Evolutionary conservation across 2,888 invertebrate genomes (phyloP).

Genomic region (Acronicta psi): DNA sequence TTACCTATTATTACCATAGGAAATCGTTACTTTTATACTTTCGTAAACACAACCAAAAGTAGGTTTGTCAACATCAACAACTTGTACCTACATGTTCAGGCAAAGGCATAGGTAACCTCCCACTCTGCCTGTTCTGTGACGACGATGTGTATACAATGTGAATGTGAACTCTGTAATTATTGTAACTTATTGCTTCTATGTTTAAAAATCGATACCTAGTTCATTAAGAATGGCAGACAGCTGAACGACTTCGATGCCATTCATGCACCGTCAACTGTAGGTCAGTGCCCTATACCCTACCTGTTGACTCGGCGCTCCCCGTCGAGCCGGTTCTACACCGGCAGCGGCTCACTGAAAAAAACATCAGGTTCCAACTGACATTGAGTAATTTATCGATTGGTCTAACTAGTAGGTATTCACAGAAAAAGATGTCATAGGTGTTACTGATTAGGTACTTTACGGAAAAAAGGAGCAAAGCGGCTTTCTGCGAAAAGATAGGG

Average conservation of each 20-base stretch:
- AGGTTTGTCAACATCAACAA: too few relatives aligned
- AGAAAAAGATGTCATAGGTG: conserved; percentile 34
- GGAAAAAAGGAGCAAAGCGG: too few relatives aligned
- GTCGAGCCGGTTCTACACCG: conserved; percentile 81
- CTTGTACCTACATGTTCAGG: too few relatives aligned
- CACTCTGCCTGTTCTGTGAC: too few relatives aligned
- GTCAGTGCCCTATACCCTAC: conserved; percentile 87
- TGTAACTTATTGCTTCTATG: conserved; percentile 13
- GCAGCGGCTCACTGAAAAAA: conserved; percentile 64
- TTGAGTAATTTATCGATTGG: conserved; percentile 56
- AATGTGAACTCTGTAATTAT: neutral
- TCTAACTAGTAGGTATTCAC: conserved; percentile 37
- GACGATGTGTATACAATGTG: too few relatives aligned
- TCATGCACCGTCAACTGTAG: conserved; percentile 80
- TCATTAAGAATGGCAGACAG: conserved; percentile 66
- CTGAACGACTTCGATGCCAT: conserved; percentile 74
- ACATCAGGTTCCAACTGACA: conserved; percentile 70
- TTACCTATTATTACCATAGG: too few relatives aligned
- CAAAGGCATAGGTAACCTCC: too few relatives aligned
- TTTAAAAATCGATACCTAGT: conserved; percentile 60
- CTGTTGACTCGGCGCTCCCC: conserved; percentile 81
- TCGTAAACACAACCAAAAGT: conserved; percentile 44
- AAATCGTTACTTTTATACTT: too few relatives aligned
- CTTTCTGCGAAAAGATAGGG: too few relatives aligned
- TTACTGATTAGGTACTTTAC: conserved; percentile 41